Evolutionary conservation across 2,113 vertebrate species (phyloP).

Genomic region (Raja brachyura): DNA sequence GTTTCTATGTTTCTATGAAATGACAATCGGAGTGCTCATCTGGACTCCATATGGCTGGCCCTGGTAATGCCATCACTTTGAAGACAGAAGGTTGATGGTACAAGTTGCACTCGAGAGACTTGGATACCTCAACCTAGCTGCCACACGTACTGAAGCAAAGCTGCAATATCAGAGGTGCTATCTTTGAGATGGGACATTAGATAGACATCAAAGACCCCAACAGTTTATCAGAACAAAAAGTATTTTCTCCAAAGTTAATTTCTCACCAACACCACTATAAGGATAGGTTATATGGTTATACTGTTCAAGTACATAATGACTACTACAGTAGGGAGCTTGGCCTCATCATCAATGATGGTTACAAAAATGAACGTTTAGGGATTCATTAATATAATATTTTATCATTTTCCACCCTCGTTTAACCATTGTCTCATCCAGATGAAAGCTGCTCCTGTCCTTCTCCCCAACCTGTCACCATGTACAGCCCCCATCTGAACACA

Average conservation of each 20-base stretch:
- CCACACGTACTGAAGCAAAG: not conserved
- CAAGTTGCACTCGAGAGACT: not conserved
- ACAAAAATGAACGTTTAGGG: too few relatives aligned
- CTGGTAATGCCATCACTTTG: not conserved
- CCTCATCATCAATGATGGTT: too few relatives aligned
- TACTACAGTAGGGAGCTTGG: not conserved
- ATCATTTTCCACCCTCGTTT: too few relatives aligned
- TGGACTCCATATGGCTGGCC: not conserved
- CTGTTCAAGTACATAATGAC: not conserved
- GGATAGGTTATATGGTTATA: not conserved
- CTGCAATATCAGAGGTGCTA: not conserved
- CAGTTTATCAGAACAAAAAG: not conserved
- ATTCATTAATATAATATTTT: not conserved
- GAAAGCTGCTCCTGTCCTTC: too few relatives aligned
- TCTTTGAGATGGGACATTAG: not conserved
- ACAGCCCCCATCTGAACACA: too few relatives aligned
- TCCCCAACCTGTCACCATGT: too few relatives aligned
- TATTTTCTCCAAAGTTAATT: not conserved
- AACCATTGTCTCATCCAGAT: too few relatives aligned
- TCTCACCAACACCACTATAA: not conserved
- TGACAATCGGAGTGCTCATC: not conserved
- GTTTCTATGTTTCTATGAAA: too few relatives aligned
- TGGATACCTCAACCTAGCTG: not conserved
- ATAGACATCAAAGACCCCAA: not conserved
- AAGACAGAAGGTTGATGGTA: not conserved